These are phyloP conservation scores for Polypterus senegalus DNA, from an alignment of 2,113 vertebrate genomes.

Conservation along the genomic window DNA sequence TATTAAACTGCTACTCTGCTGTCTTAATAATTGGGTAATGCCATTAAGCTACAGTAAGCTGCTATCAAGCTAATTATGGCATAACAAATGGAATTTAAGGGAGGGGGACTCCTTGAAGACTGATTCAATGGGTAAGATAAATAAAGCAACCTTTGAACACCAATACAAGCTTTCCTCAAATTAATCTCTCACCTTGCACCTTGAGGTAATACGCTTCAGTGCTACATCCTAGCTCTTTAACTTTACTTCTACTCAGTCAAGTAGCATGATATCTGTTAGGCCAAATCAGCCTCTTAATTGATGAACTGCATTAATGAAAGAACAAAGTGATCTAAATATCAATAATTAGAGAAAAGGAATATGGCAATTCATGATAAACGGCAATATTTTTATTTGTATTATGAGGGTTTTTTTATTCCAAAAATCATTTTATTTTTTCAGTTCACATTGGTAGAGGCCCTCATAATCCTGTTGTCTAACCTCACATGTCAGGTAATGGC, in stretches of 20 bases:
- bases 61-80: conserved; percentile 20
- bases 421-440: too few relatives aligned
- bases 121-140: not conserved
- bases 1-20: conserved; percentile 8
- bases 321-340: too few relatives aligned
- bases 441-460: too few relatives aligned
- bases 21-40: conserved; percentile 16
- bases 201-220: not conserved
- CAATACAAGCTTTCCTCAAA: conserved; percentile 3
- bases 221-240: not conserved
- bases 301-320: too few relatives aligned
- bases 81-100: conserved; percentile 13
- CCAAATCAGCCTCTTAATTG: too few relatives aligned
- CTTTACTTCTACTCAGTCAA: not conserved
- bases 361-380: too few relatives aligned
- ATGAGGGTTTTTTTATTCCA: too few relatives aligned
- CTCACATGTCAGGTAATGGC: too few relatives aligned
- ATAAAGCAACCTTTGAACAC: not conserved
- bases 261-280: too few relatives aligned
- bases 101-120: not conserved
- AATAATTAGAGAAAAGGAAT: too few relatives aligned
- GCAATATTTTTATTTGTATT: too few relatives aligned
- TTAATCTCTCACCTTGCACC: not conserved
- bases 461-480: too few relatives aligned
- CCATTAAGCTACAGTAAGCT: conserved; percentile 17